Percentiles rank a stretch among this genome's conserved stretches.
Conservation (phyloP, 2,797 vertebrate genomes). For the Hapalemur alaotrensis region DNA sequence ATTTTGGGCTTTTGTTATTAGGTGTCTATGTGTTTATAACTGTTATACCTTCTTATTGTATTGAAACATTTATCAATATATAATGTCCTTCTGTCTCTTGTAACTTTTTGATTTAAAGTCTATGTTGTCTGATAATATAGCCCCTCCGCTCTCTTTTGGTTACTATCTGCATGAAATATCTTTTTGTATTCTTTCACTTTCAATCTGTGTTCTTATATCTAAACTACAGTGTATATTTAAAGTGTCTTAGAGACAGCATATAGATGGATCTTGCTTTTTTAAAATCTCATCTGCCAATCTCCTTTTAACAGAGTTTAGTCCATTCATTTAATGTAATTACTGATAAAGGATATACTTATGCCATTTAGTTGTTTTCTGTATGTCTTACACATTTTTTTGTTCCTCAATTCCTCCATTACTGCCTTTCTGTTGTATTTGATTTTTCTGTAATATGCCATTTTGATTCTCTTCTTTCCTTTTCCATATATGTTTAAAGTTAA, state of each 20-base stretch:
- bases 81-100: neutral
- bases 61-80: neutral
- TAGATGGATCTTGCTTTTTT: neutral
- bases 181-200: neutral
- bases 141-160: neutral
- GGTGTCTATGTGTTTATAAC: neutral
- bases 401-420: neutral
- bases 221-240: neutral
- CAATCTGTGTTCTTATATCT: neutral
- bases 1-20: neutral
- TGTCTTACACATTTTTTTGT: neutral
- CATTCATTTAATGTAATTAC: neutral
- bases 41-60: neutral
- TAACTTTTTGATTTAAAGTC: neutral
- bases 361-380: neutral
- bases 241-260: neutral
- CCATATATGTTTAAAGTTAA: neutral
- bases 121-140: neutral
- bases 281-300: neutral
- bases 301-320: neutral
- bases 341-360: neutral
- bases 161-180: neutral
- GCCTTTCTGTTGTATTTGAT: neutral
- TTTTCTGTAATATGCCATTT: neutral
- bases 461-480: neutral